phyloP scores from a whole-genome alignment of 2,797 vertebrate species.

The Antennarius maculatus region DNA sequence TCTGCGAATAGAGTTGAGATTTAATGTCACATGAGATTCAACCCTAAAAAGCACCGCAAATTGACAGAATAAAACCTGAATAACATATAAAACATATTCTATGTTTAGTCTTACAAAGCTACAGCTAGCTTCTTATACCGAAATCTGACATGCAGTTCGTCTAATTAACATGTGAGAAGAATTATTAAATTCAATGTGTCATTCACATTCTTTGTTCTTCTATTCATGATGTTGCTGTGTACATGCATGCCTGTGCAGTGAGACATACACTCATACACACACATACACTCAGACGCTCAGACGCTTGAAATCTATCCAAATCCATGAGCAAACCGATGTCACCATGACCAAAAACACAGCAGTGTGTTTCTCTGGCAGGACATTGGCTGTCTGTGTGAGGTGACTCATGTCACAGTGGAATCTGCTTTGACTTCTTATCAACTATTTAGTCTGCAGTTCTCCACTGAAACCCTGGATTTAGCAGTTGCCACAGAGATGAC shows the following conservation, averaged over 20 bases:
- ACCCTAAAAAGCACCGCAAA: too few species aligned
- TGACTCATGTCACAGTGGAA: conserved; percentile 40
- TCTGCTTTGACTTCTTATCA: conserved; percentile 58
- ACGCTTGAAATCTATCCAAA: conserved; percentile 27
- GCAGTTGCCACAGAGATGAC: conserved; percentile 50
- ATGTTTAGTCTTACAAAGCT: too few species aligned
- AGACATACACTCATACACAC: not conserved
- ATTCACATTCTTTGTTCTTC: conserved; percentile 36
- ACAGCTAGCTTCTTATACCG: too few species aligned
- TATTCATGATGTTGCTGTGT: conserved; percentile 5
- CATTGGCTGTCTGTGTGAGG: conserved; percentile 15
- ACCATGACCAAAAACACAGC: conserved; percentile 52
- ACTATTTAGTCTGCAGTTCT: conserved; percentile 65
- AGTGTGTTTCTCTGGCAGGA: conserved; percentile 40
- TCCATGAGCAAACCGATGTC: conserved; percentile 58
- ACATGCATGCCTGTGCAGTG: too few species aligned
- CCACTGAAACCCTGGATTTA: conserved; percentile 44
- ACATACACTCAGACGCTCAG: not conserved
- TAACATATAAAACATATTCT: too few species aligned
- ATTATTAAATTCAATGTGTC: conserved; percentile 54
- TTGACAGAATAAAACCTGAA: too few species aligned
- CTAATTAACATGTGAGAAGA: conserved; percentile 1
- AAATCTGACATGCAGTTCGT: too few species aligned
- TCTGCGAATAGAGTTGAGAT: not conserved
- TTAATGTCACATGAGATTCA: too few species aligned